These are phyloP conservation scores for Sus cebifrons DNA, from an alignment of 2,797 vertebrate genomes.

Conservation along the genomic window DNA sequence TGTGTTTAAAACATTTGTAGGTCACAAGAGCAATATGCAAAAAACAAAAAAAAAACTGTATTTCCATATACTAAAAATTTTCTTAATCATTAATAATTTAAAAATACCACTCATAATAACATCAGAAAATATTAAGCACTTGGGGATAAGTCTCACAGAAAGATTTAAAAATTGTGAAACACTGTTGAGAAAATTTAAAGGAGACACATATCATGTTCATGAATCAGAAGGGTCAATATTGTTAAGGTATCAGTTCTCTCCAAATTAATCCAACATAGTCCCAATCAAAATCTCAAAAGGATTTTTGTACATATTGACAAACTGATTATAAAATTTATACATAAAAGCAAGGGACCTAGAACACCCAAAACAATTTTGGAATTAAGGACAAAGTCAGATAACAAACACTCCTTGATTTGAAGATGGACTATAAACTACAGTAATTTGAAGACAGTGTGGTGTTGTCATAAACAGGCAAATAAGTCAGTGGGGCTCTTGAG, in stretches of 20 bases:
- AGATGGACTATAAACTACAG: background rate
- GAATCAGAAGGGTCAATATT: background rate
- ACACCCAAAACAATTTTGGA: background rate
- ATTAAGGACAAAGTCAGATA: background rate
- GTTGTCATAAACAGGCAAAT: background rate
- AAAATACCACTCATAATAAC: background rate
- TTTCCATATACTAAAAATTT: background rate
- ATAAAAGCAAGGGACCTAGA: background rate
- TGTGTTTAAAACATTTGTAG: background rate
- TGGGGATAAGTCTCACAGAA: background rate
- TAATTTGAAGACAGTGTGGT: background rate
- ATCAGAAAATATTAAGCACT: background rate
- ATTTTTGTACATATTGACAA: background rate
- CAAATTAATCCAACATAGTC: background rate
- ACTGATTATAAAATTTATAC: background rate
- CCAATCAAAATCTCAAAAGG: background rate
- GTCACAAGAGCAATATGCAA: background rate
- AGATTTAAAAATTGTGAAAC: constrained; percentile 29
- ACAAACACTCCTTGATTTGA: background rate
- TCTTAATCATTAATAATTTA: background rate
- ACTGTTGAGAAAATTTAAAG: background rate
- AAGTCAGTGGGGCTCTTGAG: background rate
- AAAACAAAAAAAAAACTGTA: background rate
- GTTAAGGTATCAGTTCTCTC: background rate
- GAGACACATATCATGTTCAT: background rate